phyloP scores from a whole-genome alignment of 2,797 vertebrate species.

The Sandelia bainsii region DNA sequence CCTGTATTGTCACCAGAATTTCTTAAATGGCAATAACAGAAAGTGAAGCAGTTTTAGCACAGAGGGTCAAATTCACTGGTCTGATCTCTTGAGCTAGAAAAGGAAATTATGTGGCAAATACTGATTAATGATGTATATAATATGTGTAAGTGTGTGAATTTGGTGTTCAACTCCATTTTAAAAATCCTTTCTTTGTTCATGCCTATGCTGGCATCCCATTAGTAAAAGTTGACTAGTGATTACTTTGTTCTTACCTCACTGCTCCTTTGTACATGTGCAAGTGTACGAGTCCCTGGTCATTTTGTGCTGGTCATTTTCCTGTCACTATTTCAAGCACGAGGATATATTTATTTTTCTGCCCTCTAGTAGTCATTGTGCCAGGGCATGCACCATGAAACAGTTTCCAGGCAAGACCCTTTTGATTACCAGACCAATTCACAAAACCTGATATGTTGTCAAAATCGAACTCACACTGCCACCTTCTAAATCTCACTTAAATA shows the following conservation, averaged over 20 bases:
- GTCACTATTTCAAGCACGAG: conserved; percentile 71
- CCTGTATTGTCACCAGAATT: conserved; percentile 32
- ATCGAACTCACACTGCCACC: conserved; percentile 52
- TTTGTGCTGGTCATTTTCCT: conserved; percentile 64
- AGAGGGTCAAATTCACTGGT: background rate
- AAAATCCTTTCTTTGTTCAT: conserved; percentile 2
- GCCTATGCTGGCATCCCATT: background rate
- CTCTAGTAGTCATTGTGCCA: conserved; percentile 68
- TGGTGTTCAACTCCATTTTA: background rate
- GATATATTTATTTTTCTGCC: conserved; percentile 77
- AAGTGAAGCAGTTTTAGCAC: conserved; percentile 12
- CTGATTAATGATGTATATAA: conserved; percentile 1
- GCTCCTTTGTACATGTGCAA: conserved; percentile 11
- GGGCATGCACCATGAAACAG: conserved; percentile 29
- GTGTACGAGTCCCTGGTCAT: conserved; percentile 39
- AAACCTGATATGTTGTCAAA: conserved; percentile 39
- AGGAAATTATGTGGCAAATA: background rate
- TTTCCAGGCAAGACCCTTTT: conserved; percentile 38
- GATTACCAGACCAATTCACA: conserved; percentile 44
- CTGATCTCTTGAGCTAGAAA: background rate
- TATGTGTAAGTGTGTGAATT: background rate
- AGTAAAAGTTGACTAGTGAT: conserved; percentile 39
- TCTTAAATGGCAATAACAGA: conserved; percentile 37
- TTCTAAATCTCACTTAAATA: conserved; percentile 66
- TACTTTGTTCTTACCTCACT: conserved; percentile 44